These are phyloP conservation scores for Sprattus sprattus DNA, from an alignment of 2,113 vertebrate species.

Conservation along the genomic window DNA sequence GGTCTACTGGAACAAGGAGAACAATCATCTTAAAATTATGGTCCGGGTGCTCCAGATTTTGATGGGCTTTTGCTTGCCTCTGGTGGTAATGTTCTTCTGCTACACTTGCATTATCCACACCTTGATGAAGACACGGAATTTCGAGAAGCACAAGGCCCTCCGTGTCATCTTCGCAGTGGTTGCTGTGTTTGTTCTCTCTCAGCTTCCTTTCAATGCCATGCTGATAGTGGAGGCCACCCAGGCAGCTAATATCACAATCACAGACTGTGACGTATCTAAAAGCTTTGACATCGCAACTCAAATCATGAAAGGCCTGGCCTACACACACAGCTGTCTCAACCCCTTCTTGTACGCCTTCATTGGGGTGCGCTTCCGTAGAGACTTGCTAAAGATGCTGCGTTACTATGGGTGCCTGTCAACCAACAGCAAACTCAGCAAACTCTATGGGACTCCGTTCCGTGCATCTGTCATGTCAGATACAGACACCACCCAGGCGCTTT, in stretches of 20 bases:
- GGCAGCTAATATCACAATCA: constrained; percentile 48
- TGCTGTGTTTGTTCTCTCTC: constrained; percentile 76
- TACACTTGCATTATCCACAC: constrained; percentile 78
- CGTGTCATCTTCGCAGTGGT: constrained; percentile 79
- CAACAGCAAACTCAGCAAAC: constrained; percentile 26
- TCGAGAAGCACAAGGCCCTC: constrained; percentile 83
- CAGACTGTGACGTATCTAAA: constrained; percentile 61
- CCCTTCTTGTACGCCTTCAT: constrained; percentile 85
- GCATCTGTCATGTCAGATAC: constrained; percentile 71
- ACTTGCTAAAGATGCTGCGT: constrained; percentile 64
- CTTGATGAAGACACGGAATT: constrained; percentile 76
- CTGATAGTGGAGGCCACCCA: constrained; percentile 72
- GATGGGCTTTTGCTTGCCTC: constrained; percentile 82
- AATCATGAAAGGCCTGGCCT: constrained; percentile 79
- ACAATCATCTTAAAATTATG: constrained; percentile 60
- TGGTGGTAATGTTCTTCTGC: constrained; percentile 80
- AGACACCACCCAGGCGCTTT: constrained; percentile 68
- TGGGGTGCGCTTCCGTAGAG: constrained; percentile 77
- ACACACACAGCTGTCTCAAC: constrained; percentile 85
- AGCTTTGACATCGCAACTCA: constrained; percentile 68
- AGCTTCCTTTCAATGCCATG: constrained; percentile 81
- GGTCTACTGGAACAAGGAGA: constrained; percentile 58
- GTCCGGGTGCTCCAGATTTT: constrained; percentile 75
- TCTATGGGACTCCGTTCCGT: constrained; percentile 45
- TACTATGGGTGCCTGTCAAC: constrained; percentile 37